phyloP scores from a whole-genome alignment of 2,113 vertebrate genomes.

The Vireo altiloquus region DNA sequence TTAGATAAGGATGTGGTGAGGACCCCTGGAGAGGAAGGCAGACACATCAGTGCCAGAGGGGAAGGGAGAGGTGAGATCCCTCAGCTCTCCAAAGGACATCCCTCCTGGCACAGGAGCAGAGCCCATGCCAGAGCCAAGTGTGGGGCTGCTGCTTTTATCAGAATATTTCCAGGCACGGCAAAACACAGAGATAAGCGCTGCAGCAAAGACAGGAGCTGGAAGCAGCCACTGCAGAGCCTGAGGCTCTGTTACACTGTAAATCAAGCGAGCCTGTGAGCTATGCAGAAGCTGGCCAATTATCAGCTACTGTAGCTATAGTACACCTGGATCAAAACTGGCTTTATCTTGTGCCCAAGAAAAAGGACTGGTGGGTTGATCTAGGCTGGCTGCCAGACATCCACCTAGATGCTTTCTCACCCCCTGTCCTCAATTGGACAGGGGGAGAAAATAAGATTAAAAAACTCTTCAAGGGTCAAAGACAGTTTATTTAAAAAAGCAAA shows the following conservation, averaged over 20 bases:
- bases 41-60: fast-evolving
- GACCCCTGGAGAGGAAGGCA: neutral
- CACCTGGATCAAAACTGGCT: neutral
- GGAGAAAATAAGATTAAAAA: neutral
- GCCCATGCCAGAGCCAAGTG: fast-evolving
- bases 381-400: neutral
- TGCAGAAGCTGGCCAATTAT: neutral
- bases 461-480: neutral
- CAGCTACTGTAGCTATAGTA: neutral
- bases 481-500: neutral
- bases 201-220: neutral
- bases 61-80: neutral
- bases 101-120: neutral
- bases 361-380: neutral
- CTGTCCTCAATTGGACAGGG: neutral
- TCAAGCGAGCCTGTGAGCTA: neutral
- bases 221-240: neutral
- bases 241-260: neutral
- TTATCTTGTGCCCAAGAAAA: neutral
- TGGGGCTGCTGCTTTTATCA: neutral
- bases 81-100: neutral
- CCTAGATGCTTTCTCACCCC: neutral
- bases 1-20: neutral
- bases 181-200: neutral
- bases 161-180: neutral